phyloP scores from a whole-genome alignment of 2,797 vertebrate genomes.

The Darevskia nairensis region DNA sequence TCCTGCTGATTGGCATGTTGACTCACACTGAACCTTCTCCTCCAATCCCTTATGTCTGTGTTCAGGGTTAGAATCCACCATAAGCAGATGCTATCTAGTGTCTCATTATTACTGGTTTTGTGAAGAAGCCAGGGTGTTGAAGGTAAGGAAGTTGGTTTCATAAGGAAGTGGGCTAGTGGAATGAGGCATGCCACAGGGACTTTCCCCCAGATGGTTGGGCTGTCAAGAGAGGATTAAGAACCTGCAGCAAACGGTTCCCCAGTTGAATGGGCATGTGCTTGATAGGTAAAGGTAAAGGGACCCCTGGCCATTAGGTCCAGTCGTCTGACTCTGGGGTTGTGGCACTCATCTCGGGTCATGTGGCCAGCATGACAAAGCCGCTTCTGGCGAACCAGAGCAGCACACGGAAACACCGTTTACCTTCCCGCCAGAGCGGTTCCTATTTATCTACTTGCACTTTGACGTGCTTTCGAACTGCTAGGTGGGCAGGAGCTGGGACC shows the following conservation, averaged over 20 bases:
- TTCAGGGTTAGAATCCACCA: not conserved
- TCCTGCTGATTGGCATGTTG: not conserved
- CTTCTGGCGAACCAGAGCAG: too few species aligned
- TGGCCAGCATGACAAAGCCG: too few species aligned
- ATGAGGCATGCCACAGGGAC: not conserved
- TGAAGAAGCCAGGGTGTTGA: not conserved
- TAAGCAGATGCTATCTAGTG: not conserved
- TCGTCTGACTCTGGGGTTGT: too few species aligned
- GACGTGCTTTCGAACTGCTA: too few species aligned
- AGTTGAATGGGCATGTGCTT: not conserved
- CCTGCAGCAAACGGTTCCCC: not conserved
- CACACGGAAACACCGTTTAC: too few species aligned
- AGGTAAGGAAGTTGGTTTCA: not conserved
- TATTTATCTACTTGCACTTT: too few species aligned
- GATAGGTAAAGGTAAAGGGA: not conserved
- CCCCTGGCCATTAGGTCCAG: too few species aligned
- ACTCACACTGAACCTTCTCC: too few species aligned
- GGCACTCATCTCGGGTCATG: too few species aligned
- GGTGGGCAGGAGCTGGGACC: too few species aligned
- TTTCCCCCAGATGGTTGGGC: not conserved
- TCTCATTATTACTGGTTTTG: not conserved
- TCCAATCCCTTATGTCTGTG: not conserved
- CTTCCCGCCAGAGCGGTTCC: too few species aligned
- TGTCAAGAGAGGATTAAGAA: not conserved
- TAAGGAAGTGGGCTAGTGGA: not conserved